Evolutionary conservation across 2,113 vertebrate species (phyloP).

Genomic region (Peromyscus polionotus): DNA sequence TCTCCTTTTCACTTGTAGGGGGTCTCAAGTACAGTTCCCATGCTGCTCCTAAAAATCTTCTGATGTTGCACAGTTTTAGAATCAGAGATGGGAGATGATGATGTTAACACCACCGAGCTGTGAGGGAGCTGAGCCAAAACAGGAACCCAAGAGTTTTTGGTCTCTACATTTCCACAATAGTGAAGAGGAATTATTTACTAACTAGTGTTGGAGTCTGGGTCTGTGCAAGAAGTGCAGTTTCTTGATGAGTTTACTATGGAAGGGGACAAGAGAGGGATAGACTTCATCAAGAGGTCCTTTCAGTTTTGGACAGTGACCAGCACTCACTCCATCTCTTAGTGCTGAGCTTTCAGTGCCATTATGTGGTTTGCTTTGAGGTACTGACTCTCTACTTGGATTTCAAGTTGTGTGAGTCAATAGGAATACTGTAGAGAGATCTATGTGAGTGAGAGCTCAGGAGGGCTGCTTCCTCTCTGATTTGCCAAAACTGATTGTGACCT

Average conservation of each 20-base stretch:
- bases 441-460: neutral
- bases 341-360: too few species aligned
- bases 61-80: too few species aligned
- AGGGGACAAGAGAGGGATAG: neutral
- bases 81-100: neutral
- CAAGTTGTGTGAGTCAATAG: neutral
- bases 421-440: neutral
- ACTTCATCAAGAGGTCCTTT: neutral
- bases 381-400: too few species aligned
- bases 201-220: neutral
- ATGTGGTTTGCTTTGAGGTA: neutral
- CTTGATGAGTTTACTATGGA: neutral
- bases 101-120: rapidly evolving
- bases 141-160: too few species aligned
- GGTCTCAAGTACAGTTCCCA: neutral
- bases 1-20: neutral
- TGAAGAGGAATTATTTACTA: neutral
- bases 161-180: neutral
- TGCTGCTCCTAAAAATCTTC: neutral
- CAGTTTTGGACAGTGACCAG: neutral
- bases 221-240: too few species aligned
- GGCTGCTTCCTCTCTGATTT: too few species aligned
- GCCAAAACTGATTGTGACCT: neutral
- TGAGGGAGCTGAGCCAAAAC: too few species aligned
- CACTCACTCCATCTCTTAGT: neutral